These are phyloP conservation scores for Clarias pachynema DNA, from an alignment of 2,797 vertebrate species.

Conservation along the genomic window DNA sequence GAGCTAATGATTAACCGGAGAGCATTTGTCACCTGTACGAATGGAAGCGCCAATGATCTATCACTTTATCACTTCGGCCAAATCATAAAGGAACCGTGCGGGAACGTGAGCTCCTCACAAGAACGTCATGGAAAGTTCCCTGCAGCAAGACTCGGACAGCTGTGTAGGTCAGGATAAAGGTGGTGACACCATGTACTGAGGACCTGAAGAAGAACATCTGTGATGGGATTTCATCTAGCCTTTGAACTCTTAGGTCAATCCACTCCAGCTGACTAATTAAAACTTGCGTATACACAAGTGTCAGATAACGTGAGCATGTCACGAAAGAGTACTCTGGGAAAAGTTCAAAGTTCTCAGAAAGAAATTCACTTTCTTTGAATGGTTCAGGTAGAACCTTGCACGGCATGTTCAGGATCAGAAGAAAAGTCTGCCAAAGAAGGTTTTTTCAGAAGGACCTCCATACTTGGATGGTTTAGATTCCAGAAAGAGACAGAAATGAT, in stretches of 20 bases:
- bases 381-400: not conserved
- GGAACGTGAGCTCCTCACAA: not conserved
- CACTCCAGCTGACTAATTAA: constrained; percentile 40
- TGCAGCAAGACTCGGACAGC: not conserved
- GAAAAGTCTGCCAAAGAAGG: not conserved
- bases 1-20: constrained; percentile 63
- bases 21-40: constrained; percentile 46
- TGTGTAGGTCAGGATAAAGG: not conserved
- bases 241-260: constrained; percentile 40
- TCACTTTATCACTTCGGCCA: constrained; percentile 24
- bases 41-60: constrained; percentile 32
- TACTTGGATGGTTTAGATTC: not conserved
- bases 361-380: constrained; percentile 14
- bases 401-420: not conserved
- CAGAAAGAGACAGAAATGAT: constrained; percentile 4
- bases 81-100: not conserved
- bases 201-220: not conserved
- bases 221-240: constrained; percentile 33
- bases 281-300: constrained; percentile 20
- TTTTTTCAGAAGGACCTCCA: not conserved
- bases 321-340: constrained; percentile 3
- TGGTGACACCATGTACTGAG: not conserved
- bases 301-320: not conserved
- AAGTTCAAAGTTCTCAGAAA: constrained; percentile 9
- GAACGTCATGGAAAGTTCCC: not conserved